Evolutionary conservation across 1,140 invertebrate species (phyloP).

Genomic region (Apis florea): DNA sequence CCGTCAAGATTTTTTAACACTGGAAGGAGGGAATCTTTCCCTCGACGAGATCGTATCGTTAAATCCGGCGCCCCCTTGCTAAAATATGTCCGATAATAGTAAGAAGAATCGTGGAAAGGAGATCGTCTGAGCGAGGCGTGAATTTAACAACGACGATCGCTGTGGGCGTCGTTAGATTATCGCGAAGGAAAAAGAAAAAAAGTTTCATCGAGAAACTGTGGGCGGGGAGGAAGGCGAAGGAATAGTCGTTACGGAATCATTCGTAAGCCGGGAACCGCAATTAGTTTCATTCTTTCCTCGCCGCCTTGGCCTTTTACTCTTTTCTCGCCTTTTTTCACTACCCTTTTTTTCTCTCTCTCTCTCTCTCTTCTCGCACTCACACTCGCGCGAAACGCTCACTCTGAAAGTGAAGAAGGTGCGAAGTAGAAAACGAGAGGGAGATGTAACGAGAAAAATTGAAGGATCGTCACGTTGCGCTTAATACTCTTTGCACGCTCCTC

Average conservation of each 20-base stretch:
- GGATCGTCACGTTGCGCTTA: slow-evolving; percentile 51
- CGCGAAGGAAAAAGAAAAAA: slow-evolving; percentile 40
- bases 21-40: too few relatives aligned
- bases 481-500: neutral
- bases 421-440: slow-evolving; percentile 41
- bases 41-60: too few relatives aligned
- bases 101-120: too few relatives aligned
- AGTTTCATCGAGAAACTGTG: slow-evolving; percentile 46
- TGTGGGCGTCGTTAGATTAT: slow-evolving; percentile 63
- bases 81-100: too few relatives aligned
- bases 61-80: too few relatives aligned
- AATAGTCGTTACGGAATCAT: slow-evolving; percentile 49
- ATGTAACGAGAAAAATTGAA: slow-evolving; percentile 65
- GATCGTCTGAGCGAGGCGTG: too few relatives aligned
- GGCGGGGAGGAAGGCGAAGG: slow-evolving; percentile 30
- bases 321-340: slow-evolving; percentile 14
- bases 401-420: neutral
- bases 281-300: slow-evolving; percentile 74
- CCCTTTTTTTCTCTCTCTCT: neutral
- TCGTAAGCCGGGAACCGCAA: slow-evolving; percentile 61
- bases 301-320: slow-evolving; percentile 39
- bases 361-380: neutral
- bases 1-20: too few relatives aligned
- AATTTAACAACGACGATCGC: slow-evolving; percentile 26
- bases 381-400: neutral